phyloP scores from a whole-genome alignment of 2,113 vertebrate genomes.

The Stomatorhinus ivindoensis region DNA sequence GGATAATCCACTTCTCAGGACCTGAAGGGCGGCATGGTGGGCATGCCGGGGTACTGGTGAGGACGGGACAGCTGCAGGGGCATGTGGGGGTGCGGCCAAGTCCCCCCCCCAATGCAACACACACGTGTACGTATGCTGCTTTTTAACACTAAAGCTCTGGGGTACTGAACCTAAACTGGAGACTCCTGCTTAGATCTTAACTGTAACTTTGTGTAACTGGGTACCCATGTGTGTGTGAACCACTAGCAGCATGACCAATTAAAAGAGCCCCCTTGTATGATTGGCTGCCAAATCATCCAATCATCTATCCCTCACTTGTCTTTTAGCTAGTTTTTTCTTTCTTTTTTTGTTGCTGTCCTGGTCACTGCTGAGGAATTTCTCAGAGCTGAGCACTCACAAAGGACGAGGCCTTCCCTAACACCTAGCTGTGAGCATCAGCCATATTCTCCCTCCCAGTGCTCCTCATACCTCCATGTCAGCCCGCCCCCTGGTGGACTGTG shows the following conservation, averaged over 20 bases:
- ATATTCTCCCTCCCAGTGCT: background rate
- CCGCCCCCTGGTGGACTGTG: background rate
- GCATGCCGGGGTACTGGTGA: background rate
- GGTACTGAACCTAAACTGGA: background rate
- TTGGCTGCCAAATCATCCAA: background rate
- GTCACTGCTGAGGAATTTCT: background rate
- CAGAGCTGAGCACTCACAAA: background rate
- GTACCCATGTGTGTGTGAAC: background rate
- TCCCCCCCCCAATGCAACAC: background rate
- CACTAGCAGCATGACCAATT: background rate
- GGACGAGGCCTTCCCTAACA: background rate
- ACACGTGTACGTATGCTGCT: background rate
- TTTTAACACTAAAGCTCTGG: background rate
- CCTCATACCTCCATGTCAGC: background rate
- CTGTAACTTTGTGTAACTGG: background rate
- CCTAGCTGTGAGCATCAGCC: background rate
- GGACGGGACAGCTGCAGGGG: background rate
- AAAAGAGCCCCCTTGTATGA: background rate
- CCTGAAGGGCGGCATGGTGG: background rate
- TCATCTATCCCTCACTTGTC: background rate
- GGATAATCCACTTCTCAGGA: conserved; percentile 1
- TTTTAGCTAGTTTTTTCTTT: background rate
- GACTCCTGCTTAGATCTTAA: background rate
- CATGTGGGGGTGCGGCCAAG: background rate
- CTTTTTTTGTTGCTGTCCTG: background rate